Percentiles rank a stretch among this genome's conserved stretches.
Conservation (phyloP, 2,113 vertebrate genomes). For the Oryzias javanicus region DNA sequence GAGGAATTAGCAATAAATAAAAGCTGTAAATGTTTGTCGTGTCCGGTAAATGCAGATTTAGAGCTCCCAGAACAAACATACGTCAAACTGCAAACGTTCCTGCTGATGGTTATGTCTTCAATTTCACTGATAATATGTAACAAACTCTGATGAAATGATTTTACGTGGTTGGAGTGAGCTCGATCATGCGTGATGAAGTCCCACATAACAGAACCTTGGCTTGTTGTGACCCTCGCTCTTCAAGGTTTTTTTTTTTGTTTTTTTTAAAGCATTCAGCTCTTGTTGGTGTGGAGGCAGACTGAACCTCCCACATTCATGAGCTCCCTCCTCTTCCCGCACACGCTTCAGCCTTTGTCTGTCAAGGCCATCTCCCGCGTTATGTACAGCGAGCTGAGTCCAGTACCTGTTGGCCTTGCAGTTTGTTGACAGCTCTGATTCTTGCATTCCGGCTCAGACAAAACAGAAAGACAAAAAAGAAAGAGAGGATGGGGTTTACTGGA, state of each 20-base stretch:
- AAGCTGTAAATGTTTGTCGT: background rate
- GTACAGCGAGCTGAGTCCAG: background rate
- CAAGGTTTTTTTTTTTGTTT: conserved; percentile 55
- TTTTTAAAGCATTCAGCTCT: conserved; percentile 46
- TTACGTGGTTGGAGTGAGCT: background rate
- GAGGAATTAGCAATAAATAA: conserved; percentile 58
- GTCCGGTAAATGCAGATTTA: background rate
- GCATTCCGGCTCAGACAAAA: conserved; percentile 22
- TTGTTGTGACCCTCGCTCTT: conserved; percentile 49
- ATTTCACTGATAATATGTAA: conserved; percentile 1
- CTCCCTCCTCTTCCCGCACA: conserved; percentile 42
- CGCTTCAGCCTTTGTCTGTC: conserved; percentile 55
- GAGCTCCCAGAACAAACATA: conserved; percentile 13
- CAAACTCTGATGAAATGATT: conserved; percentile 4
- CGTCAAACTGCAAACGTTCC: background rate
- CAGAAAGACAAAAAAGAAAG: conserved; percentile 5
- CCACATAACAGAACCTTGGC: conserved; percentile 38
- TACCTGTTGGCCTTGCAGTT: conserved; percentile 22
- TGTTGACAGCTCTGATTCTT: conserved; percentile 15
- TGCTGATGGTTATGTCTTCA: background rate
- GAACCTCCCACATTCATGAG: conserved; percentile 44
- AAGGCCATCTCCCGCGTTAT: conserved; percentile 46
- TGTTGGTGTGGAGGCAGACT: conserved; percentile 42
- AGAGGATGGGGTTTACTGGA: background rate
- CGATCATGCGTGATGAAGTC: background rate